Evolutionary conservation across 2,888 invertebrate genomes (phyloP), one percentile per base, ranked within the genome.

Genomic region (Napeogenes sylphis): DNA sequence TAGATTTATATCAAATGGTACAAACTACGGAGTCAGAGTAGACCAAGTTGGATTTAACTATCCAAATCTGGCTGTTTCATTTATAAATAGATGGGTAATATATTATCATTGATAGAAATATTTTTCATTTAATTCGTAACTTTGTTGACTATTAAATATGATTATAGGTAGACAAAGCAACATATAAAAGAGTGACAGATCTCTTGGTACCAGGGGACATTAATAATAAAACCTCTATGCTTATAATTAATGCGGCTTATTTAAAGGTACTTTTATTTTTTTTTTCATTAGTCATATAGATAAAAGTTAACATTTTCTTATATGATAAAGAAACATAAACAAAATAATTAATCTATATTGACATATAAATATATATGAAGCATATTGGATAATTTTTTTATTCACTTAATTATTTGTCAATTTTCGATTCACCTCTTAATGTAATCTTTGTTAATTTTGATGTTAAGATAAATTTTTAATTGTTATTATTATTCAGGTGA

Each of bases 61-160:
- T 38, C 80, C 80, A 1, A 64, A 56, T 3, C 60, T 73, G 3
- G 79, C 82, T 0, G 63, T 68, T 0, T n/a, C 67, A 3, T 80
- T 74, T 65, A 79, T 87, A 1, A 86, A 87, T 65, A 72, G 68
- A 62, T 73, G 73, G 75, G 87, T 86, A 68, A 76, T 61, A 42
- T 10, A 21, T 30, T 38, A 14, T 45, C 32, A 45, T 32, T 10
- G 4, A 45, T 46, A 38, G 38, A 55, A 54, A 56, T 56, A 38
- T 2, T 38, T 38, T 38, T 14, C 4, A 4, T 47, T 14, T 47
- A 2, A 14, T 21, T 47, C n/a, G n/a, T 47, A n/a, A 14, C 4
- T 21, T 21, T 21, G 21, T 21, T 2, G 5, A 14, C 6, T 30
- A 10, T 30, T 47, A 55, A 14, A 45, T 13, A 58, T 54, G 12